Evolutionary conservation across 2,888 invertebrate genomes (phyloP).

Genomic region (Idaea biselata): DNA sequence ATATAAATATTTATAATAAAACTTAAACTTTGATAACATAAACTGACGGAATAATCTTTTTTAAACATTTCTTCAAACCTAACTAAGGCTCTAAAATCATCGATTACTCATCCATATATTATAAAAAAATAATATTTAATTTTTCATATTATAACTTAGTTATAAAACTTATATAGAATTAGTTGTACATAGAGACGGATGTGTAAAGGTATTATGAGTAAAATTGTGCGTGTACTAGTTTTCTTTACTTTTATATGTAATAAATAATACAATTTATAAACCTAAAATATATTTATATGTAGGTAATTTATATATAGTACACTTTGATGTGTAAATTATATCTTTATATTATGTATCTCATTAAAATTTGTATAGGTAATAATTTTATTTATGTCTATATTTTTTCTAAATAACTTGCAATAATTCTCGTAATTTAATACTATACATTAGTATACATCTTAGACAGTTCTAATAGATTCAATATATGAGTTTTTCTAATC

Average conservation of each 20-base stretch:
- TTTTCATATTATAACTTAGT: not conserved
- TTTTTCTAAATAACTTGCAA: not conserved
- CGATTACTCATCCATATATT: not conserved
- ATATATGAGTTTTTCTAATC: constrained; percentile 11
- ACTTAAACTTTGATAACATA: not conserved
- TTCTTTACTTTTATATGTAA: constrained; percentile 16
- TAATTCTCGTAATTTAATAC: not conserved
- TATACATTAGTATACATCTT: not conserved
- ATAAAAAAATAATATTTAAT: not conserved
- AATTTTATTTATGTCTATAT: too few species aligned
- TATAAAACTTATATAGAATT: not conserved
- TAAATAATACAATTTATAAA: constrained; percentile 14
- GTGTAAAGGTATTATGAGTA: constrained; percentile 12
- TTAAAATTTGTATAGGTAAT: not conserved
- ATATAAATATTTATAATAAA: not conserved
- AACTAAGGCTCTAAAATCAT: not conserved
- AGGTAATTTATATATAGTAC: not conserved
- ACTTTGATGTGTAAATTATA: not conserved
- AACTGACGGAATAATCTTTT: not conserved
- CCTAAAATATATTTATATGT: not conserved
- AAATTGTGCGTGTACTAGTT: not conserved
- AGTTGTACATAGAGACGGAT: not conserved
- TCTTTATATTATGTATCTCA: not conserved
- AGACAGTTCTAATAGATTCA: constrained; percentile 20
- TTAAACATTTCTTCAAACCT: not conserved